A percentile compares a stretch with the other conserved stretches of the same genome.
phyloP scores from a whole-genome alignment of 2,113 vertebrate species.

The Passer montanus region DNA sequence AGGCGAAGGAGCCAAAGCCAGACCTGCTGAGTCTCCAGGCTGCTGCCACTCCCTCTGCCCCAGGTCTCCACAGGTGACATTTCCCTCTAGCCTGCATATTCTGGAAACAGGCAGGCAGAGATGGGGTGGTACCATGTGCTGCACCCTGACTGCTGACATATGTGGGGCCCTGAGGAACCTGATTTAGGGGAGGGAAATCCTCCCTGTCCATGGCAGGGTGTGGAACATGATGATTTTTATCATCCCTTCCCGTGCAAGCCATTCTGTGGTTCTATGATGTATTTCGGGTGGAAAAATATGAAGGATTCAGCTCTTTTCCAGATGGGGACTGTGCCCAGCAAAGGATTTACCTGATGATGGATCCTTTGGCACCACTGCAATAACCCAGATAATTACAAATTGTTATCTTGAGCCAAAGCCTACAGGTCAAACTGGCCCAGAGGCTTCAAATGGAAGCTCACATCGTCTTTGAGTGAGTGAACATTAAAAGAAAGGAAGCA shows the following conservation, averaged over 20 bases:
- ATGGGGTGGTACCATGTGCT: not conserved
- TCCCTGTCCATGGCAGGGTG: not conserved
- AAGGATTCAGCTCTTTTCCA: not conserved
- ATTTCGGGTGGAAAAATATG: not conserved
- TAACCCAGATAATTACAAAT: not conserved
- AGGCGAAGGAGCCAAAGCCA: not conserved
- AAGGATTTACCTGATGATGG: not conserved
- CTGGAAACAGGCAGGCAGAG: not conserved
- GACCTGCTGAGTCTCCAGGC: not conserved
- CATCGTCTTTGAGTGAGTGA: conserved; percentile 39
- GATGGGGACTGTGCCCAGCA: not conserved
- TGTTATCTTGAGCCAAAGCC: not conserved
- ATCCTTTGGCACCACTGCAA: not conserved
- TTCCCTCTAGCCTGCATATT: not conserved
- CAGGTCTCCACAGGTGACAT: not conserved
- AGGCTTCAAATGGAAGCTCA: conserved; percentile 9
- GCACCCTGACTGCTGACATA: not conserved
- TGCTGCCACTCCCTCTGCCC: not conserved
- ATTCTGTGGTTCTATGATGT: not conserved
- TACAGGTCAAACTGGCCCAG: not conserved
- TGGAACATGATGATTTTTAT: not conserved
- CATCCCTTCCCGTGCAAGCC: not conserved
- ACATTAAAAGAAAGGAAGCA: conserved; percentile 29
- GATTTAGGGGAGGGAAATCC: not conserved
- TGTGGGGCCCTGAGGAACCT: not conserved